A percentile compares a stretch with the other conserved stretches of the same genome.
phyloP scores from a whole-genome alignment of 2,113 vertebrate genomes.

The Silurus asotus region DNA sequence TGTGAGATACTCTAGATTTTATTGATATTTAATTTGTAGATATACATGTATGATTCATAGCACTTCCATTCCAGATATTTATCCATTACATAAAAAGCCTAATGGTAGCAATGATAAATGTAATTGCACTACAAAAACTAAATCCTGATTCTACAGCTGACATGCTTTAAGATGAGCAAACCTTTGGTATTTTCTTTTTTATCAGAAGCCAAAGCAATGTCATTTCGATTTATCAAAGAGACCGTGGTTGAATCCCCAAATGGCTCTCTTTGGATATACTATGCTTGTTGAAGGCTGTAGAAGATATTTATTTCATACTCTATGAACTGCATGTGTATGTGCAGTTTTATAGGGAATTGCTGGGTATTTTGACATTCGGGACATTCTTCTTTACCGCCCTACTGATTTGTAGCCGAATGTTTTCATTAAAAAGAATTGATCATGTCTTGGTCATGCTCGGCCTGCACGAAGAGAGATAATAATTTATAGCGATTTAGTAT shows the following conservation, averaged over 20 bases:
- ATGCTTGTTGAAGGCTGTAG: background rate
- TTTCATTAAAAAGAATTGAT: conserved; percentile 65
- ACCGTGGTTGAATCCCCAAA: conserved; percentile 25
- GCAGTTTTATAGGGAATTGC: background rate
- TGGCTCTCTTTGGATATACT: background rate
- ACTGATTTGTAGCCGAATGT: conserved; percentile 57
- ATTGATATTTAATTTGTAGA: no score
- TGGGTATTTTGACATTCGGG: background rate
- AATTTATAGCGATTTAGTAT: conserved; percentile 40
- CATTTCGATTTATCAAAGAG: conserved; percentile 44
- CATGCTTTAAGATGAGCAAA: background rate
- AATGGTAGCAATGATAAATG: background rate
- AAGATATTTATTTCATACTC: background rate
- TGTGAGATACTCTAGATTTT: no score
- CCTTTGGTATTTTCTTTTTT: background rate
- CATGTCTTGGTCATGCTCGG: conserved; percentile 44
- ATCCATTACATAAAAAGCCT: background rate
- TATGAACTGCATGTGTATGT: background rate
- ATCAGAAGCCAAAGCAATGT: conserved; percentile 39
- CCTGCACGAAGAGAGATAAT: conserved; percentile 39
- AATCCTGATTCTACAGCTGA: background rate
- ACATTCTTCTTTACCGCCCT: conserved; percentile 52
- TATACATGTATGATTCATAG: background rate
- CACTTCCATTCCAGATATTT: background rate
- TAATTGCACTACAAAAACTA: background rate